phyloP scores from a whole-genome alignment of 2,113 vertebrate genomes.

The Ptilonorhynchus violaceus region DNA sequence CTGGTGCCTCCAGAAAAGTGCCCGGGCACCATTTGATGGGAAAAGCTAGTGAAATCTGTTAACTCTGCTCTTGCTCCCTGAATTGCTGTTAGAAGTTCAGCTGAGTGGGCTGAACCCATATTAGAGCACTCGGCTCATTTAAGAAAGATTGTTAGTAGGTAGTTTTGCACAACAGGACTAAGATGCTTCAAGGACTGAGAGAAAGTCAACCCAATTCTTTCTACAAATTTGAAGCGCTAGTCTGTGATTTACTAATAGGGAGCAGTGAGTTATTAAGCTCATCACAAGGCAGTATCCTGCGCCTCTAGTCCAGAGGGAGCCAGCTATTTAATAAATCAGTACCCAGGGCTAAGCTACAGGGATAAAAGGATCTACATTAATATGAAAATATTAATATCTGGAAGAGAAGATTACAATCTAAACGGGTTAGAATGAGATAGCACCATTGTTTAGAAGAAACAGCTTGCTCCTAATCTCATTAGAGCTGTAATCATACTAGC shows the following conservation, averaged over 20 bases:
- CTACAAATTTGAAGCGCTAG: background rate
- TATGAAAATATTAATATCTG: conserved; percentile 23
- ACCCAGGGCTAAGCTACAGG: background rate
- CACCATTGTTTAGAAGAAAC: conserved; percentile 37
- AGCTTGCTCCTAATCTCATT: conserved; percentile 34
- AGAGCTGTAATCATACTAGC: background rate
- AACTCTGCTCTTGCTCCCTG: background rate
- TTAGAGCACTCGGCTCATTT: background rate
- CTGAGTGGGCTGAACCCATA: background rate
- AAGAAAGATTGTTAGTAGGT: background rate
- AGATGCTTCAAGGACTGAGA: background rate
- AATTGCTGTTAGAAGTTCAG: background rate
- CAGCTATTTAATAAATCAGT: conserved; percentile 56
- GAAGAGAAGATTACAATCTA: conserved; percentile 34
- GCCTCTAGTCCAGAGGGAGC: conserved; percentile 2
- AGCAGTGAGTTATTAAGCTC: conserved; percentile 23
- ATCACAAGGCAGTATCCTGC: background rate
- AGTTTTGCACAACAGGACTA: background rate
- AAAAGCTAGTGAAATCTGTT: background rate
- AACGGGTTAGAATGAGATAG: background rate
- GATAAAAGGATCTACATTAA: conserved; percentile 44
- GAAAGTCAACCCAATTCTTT: background rate
- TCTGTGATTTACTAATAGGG: conserved; percentile 28
- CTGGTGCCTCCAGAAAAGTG: background rate
- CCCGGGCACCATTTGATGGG: background rate